A percentile compares a stretch with the other conserved stretches of the same genome.
phyloP scores from a whole-genome alignment of 2,797 vertebrate genomes.

The Somateria mollissima region DNA sequence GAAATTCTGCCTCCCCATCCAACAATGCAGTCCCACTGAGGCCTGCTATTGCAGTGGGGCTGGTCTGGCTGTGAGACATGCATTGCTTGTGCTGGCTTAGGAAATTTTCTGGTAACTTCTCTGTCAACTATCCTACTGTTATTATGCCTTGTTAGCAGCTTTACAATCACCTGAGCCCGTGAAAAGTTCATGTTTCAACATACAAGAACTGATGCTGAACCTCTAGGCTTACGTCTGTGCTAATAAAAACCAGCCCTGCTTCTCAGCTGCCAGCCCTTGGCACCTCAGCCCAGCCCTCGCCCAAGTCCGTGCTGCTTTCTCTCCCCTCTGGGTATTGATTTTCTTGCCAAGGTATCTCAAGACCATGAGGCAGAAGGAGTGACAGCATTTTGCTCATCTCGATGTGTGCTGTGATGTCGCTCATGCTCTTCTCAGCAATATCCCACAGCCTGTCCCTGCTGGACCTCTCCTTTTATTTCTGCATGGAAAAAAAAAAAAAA shows the following conservation, averaged over 20 bases:
- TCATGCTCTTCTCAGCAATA: neutral
- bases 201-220: neutral
- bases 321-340: neutral
- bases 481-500: neutral
- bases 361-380: neutral
- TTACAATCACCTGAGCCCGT: neutral
- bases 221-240: rapidly evolving
- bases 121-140: neutral
- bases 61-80: neutral
- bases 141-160: neutral
- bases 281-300: neutral
- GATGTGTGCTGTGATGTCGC: neutral
- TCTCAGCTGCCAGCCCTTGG: neutral
- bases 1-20: neutral
- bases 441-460: neutral
- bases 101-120: neutral
- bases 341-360: neutral
- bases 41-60: neutral
- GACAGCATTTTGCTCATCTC: neutral
- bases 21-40: neutral
- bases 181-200: neutral
- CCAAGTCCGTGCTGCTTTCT: neutral
- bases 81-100: neutral
- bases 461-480: neutral
- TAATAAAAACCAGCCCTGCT: neutral